A percentile compares a stretch with the other conserved stretches of the same genome.
These are phyloP conservation scores for Laspeyria flexula DNA, from an alignment of 2,888 invertebrate species.

Conservation along the genomic window DNA sequence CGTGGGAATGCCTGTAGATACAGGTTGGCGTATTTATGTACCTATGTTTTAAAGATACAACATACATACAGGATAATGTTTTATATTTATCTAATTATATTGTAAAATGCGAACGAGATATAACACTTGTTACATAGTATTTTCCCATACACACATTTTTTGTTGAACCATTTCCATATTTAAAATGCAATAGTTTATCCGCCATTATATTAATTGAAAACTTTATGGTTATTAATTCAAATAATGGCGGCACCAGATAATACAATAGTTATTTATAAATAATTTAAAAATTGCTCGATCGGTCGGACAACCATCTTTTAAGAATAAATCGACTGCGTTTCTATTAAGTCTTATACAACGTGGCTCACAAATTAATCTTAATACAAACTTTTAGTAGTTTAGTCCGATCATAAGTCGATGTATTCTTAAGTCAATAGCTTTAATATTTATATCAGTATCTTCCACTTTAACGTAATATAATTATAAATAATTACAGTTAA, in stretches of 20 bases:
- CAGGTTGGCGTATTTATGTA: slow-evolving; percentile 35
- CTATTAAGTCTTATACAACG: slow-evolving; percentile 44
- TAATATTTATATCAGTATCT: slow-evolving; percentile 83
- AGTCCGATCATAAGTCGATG: slow-evolving; percentile 59
- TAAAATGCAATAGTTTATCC: slow-evolving; percentile 83
- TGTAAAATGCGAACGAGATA: slow-evolving; percentile 78
- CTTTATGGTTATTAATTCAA: slow-evolving; percentile 29
- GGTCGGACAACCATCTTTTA: slow-evolving; percentile 53
- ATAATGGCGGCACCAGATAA: slow-evolving; percentile 58
- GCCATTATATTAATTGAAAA: slow-evolving; percentile 45
- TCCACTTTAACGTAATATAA: slow-evolving; percentile 73
- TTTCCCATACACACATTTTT: slow-evolving; percentile 80
- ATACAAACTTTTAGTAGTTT: slow-evolving; percentile 30
- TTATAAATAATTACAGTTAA: slow-evolving; percentile 64
- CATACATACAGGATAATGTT: slow-evolving; percentile 52
- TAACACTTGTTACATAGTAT: slow-evolving; percentile 82
- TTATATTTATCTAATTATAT: slow-evolving; percentile 69
- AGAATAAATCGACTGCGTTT: slow-evolving; percentile 68
- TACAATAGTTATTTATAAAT: slow-evolving; percentile 81
- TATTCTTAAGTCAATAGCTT: slow-evolving; percentile 81
- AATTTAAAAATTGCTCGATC: slow-evolving; percentile 74
- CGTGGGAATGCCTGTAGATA: slow-evolving; percentile 28
- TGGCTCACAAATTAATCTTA: slow-evolving; percentile 38
- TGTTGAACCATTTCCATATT: slow-evolving; percentile 81
- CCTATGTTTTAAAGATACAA: slow-evolving; percentile 37